Conservation (phyloP, 2,888 invertebrate genomes). For the Lasioglossum oenotherae region DNA sequence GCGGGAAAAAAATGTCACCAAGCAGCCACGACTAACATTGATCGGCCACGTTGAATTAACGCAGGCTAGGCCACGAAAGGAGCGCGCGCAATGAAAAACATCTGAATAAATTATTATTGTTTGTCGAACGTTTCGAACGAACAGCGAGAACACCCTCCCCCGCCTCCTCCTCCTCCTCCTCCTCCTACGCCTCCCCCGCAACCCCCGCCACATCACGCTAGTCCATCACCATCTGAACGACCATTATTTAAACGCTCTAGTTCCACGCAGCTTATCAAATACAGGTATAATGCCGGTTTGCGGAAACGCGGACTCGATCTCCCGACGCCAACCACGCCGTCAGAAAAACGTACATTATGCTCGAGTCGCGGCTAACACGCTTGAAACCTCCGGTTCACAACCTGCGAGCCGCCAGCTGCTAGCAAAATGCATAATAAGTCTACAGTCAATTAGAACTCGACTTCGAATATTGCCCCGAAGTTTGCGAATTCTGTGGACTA, state of each 20-base stretch:
- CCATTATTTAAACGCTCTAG: conserved; percentile 82
- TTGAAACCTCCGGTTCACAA: conserved; percentile 13
- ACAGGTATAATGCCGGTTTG: conserved; percentile 80
- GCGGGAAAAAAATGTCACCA: conserved; percentile 19
- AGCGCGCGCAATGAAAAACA: conserved; percentile 80
- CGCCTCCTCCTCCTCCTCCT: not conserved
- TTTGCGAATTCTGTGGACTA: not conserved
- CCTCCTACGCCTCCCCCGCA: not conserved
- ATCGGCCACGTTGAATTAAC: conserved; percentile 61
- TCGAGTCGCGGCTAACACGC: conserved; percentile 50
- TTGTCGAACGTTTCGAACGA: conserved; percentile 82
- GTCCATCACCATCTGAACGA: conserved; percentile 65
- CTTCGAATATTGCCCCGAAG: not conserved
- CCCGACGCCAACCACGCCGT: conserved; percentile 54
- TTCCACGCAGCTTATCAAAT: conserved; percentile 82
- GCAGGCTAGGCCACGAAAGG: conserved; percentile 46
- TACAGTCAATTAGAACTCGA: not conserved
- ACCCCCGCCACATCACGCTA: conserved; percentile 50
- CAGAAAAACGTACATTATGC: conserved; percentile 4
- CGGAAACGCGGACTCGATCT: conserved; percentile 77
- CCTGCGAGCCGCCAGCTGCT: not conserved
- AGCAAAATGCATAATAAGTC: not conserved
- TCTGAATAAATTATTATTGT: conserved; percentile 84
- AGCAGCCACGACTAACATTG: conserved; percentile 29
- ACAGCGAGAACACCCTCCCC: conserved; percentile 56